A percentile compares a stretch with the other conserved stretches of the same genome.
phyloP scores from a whole-genome alignment of 2,888 invertebrate genomes.

The Agrochola lychnidis region DNA sequence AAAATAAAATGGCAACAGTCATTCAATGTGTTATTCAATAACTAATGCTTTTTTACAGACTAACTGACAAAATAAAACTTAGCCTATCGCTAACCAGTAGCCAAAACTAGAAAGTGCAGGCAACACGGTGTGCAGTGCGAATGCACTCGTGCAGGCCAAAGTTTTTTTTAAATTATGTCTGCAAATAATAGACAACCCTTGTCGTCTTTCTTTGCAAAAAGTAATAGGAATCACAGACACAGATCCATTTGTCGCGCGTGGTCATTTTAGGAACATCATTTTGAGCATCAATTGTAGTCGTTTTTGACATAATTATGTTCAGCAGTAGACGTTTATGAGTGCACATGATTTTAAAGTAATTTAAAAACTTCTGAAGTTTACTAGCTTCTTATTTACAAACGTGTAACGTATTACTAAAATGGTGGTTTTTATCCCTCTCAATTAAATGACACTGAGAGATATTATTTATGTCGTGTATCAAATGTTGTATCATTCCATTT shows the following conservation, averaged over 20 bases:
- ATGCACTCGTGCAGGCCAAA: slow-evolving; percentile 10
- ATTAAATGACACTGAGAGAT: background rate
- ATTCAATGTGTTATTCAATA: slow-evolving; percentile 22
- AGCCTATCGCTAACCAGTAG: background rate
- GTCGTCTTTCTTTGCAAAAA: slow-evolving; percentile 1
- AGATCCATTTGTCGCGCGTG: background rate
- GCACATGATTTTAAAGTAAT: background rate
- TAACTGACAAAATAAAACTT: slow-evolving; percentile 10
- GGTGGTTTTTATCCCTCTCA: background rate
- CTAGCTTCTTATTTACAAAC: background rate
- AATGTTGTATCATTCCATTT: background rate
- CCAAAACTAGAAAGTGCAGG: slow-evolving; percentile 44
- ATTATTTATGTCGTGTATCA: background rate
- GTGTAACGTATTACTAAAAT: background rate
- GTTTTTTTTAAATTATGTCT: slow-evolving; percentile 16
- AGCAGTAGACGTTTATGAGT: background rate
- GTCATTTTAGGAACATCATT: background rate
- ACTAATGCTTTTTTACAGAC: slow-evolving; percentile 21
- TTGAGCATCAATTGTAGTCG: background rate
- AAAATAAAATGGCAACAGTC: slow-evolving; percentile 15
- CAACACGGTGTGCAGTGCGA: slow-evolving; percentile 26
- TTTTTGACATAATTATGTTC: background rate
- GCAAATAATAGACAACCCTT: slow-evolving; percentile 11
- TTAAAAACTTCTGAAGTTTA: background rate
- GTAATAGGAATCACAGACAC: background rate